Percentiles rank a stretch among this genome's conserved stretches.
Evolutionary conservation across 2,888 invertebrate genomes (phyloP).

Genomic region (Hirtodrosophila histrioides): DNA sequence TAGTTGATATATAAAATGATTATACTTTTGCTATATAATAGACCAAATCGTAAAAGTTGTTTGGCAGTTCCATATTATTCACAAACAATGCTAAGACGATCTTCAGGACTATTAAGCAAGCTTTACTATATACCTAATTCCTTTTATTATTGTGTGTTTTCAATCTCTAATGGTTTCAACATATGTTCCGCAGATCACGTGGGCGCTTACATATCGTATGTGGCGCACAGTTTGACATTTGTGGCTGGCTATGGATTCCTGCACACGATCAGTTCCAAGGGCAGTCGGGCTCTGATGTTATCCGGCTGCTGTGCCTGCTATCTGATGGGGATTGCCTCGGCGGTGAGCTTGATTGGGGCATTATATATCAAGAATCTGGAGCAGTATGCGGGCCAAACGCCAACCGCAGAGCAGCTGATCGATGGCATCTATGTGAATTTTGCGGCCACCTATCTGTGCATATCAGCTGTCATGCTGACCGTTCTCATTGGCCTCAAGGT

Average conservation of each 20-base stretch:
- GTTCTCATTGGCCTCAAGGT: conserved; percentile 74
- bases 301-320: conserved; percentile 77
- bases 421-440: conserved; percentile 79
- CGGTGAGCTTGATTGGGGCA: conserved; percentile 75
- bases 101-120: no score
- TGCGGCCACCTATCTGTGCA: conserved; percentile 76
- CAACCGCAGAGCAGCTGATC: conserved; percentile 54
- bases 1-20: no score
- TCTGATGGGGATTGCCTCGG: conserved; percentile 77
- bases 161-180: conserved; percentile 2
- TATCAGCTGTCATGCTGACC: conserved; percentile 61
- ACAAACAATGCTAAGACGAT: no score
- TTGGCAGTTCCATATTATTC: no score
- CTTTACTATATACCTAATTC: no score
- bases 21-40: no score
- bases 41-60: no score
- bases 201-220: conserved; percentile 80
- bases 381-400: conserved; percentile 33
- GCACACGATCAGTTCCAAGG: conserved; percentile 76
- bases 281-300: conserved; percentile 71
- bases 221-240: conserved; percentile 81
- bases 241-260: conserved; percentile 78
- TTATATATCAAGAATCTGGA: conserved; percentile 64
- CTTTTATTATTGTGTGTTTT: no score
- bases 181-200: conserved; percentile 67